Conservation (phyloP, 2,797 vertebrate genomes). For the Orientallactaga sibirica region DNA sequence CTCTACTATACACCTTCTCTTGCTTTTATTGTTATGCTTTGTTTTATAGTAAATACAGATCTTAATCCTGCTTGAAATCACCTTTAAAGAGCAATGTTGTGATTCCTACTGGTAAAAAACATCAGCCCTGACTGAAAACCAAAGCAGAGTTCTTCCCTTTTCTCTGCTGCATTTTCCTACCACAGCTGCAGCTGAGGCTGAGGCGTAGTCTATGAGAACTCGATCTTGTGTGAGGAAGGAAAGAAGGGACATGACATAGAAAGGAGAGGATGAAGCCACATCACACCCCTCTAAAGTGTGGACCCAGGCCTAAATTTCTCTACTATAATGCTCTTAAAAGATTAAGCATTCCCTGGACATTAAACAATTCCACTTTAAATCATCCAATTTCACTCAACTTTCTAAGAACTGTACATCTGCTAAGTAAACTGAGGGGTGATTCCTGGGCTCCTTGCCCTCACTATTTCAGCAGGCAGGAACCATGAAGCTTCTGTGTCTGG, state of each 20-base stretch:
- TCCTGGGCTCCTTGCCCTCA: no score
- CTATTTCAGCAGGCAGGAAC: no score
- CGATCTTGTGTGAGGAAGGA: neutral
- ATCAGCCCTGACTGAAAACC: neutral
- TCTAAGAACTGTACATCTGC: no score
- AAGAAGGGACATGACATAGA: neutral
- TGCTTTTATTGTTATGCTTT: neutral
- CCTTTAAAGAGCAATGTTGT: neutral
- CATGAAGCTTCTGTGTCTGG: neutral
- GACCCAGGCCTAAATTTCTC: neutral
- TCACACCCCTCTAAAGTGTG: neutral
- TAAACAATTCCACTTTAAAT: neutral
- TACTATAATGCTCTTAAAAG: neutral
- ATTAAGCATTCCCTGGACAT: accelerated
- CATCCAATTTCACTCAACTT: neutral
- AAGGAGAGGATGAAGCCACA: accelerated
- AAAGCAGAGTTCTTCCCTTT: neutral
- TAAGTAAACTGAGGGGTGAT: neutral
- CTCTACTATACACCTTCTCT: neutral
- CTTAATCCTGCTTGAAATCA: neutral
- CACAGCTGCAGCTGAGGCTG: neutral
- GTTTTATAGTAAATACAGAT: neutral
- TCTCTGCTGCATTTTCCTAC: neutral
- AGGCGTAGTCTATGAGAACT: no score
- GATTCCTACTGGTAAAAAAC: neutral